Percentiles rank a stretch among this genome's conserved stretches.
Evolutionary conservation across 2,888 invertebrate species (phyloP).

Genomic region (Ophonus ardosiacus): DNA sequence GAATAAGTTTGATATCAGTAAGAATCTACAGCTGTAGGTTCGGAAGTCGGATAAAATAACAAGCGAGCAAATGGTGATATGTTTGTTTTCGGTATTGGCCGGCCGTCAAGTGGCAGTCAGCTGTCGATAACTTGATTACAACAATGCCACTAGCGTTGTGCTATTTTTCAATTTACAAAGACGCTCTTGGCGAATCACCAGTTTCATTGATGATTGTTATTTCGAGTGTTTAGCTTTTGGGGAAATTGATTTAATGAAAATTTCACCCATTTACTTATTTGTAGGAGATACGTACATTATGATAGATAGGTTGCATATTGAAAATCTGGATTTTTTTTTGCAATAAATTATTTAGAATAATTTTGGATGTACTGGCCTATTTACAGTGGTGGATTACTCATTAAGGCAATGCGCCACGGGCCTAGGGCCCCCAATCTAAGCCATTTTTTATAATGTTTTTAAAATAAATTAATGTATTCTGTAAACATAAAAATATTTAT

Average conservation of each 20-base stretch:
- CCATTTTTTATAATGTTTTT: too few species aligned
- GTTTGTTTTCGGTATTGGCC: conserved; percentile 62
- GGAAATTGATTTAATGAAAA: conserved; percentile 12
- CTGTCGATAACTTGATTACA: conserved; percentile 56
- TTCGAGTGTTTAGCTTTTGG: conserved; percentile 28
- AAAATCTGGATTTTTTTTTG: too few species aligned
- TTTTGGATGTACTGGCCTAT: too few species aligned
- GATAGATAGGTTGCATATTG: too few species aligned
- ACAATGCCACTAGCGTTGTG: conserved; percentile 41
- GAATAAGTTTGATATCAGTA: conserved; percentile 10
- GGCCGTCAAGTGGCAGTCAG: conserved; percentile 43
- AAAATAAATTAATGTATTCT: too few species aligned
- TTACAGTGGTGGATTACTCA: too few species aligned
- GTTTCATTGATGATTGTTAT: conserved; percentile 50
- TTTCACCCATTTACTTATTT: not conserved
- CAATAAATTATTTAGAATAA: too few species aligned
- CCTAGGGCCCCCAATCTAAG: too few species aligned
- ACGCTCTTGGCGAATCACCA: conserved; percentile 41
- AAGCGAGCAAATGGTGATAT: conserved; percentile 61
- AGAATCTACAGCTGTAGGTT: conserved; percentile 24
- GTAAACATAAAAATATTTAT: too few species aligned
- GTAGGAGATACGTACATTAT: not conserved
- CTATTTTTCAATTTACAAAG: conserved; percentile 63
- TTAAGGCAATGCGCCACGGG: too few species aligned
- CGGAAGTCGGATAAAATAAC: conserved; percentile 62